Conservation (phyloP, 2,888 invertebrate species). For the Drosophila setosimentum region DNA sequence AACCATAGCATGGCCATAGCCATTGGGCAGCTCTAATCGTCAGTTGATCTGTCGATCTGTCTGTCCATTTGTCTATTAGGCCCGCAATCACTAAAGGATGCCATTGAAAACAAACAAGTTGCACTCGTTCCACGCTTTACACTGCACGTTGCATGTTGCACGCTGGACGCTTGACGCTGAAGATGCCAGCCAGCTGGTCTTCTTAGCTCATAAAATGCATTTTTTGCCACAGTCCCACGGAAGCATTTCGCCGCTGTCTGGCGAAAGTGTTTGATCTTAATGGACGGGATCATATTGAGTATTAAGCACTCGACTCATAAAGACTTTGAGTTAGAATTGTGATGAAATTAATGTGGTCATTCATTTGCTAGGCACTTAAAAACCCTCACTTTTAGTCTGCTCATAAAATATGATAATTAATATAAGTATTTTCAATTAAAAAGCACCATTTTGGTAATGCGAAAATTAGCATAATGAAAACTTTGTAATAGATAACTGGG, state of each 20-base stretch:
- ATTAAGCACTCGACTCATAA: constrained; percentile 46
- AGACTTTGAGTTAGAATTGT: constrained; percentile 59
- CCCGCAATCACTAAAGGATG: constrained; percentile 63
- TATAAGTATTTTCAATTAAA: constrained; percentile 41
- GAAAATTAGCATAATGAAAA: constrained; percentile 11
- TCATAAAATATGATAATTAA: constrained; percentile 56
- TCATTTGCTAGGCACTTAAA: constrained; percentile 19
- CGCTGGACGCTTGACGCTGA: constrained; percentile 8
- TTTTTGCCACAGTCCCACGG: constrained; percentile 48
- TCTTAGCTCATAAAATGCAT: constrained; percentile 62
- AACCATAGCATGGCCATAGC: constrained; percentile 51
- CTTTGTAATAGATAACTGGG: accelerated
- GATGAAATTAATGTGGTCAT: constrained; percentile 47
- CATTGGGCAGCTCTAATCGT: constrained; percentile 19
- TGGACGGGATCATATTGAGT: constrained; percentile 35
- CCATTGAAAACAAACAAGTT: constrained; percentile 78
- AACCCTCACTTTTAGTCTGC: constrained; percentile 39
- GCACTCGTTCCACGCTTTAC: constrained; percentile 16
- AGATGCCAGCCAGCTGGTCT: constrained; percentile 42
- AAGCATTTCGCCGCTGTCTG: constrained; percentile 62
- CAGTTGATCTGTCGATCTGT: constrained; percentile 1
- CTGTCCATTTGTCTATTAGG: constrained; percentile 18
- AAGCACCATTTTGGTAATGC: constrained; percentile 39
- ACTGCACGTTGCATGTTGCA: constrained; percentile 7
- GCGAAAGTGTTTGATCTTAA: constrained; percentile 74